phyloP scores from a whole-genome alignment of 2,888 invertebrate genomes.

The Epirrhoe tristata region DNA sequence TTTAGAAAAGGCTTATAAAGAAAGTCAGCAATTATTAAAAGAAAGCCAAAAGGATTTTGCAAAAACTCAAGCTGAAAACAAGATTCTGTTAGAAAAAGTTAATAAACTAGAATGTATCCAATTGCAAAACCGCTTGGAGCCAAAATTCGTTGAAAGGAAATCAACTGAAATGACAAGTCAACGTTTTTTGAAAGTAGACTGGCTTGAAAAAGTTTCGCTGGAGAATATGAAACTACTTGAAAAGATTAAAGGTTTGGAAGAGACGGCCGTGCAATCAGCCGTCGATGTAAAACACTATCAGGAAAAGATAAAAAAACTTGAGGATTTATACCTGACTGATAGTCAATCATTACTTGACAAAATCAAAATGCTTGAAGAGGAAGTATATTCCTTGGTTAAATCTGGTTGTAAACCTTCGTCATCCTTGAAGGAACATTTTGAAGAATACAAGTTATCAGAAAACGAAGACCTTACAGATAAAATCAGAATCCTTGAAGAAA shows the following conservation, averaged over 20 bases:
- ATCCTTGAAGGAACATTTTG: slow-evolving; percentile 5
- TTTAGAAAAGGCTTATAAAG: background rate
- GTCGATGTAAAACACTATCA: slow-evolving; percentile 5
- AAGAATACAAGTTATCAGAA: background rate
- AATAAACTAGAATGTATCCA: slow-evolving; percentile 7
- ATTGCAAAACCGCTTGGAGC: background rate
- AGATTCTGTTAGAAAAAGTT: slow-evolving; percentile 6
- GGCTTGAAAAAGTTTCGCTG: background rate
- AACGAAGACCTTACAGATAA: slow-evolving; percentile 5
- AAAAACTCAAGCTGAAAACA: slow-evolving; percentile 9
- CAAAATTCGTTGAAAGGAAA: background rate
- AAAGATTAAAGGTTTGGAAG: slow-evolving; percentile 17
- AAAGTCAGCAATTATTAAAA: slow-evolving; percentile 11
- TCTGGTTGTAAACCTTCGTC: slow-evolving; percentile 2
- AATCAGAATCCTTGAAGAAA: slow-evolving; percentile 10
- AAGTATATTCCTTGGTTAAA: background rate
- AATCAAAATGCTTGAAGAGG: slow-evolving; percentile 16
- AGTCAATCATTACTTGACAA: slow-evolving; percentile 19
- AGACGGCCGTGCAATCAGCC: background rate
- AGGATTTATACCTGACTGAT: slow-evolving; percentile 21
- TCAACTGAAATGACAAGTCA: background rate
- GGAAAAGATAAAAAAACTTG: slow-evolving; percentile 14
- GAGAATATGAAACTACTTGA: slow-evolving; percentile 8
- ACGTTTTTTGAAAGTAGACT: background rate
- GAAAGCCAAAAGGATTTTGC: slow-evolving; percentile 13